Conservation (phyloP, 2,888 invertebrate genomes). For the Amiota mariae region DNA sequence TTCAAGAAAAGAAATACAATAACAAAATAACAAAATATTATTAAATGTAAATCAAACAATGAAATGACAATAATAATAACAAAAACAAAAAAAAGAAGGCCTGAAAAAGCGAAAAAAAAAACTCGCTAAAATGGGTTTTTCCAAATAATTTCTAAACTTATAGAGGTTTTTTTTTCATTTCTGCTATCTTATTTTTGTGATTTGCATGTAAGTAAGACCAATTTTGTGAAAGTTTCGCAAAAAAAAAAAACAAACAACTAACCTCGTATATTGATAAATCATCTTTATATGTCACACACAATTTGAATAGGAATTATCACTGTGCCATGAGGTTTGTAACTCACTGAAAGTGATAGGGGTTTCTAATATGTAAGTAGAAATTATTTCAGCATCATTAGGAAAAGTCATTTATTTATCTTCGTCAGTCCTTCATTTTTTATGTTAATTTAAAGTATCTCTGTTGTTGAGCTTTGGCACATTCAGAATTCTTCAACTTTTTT, state of each 20-base stretch:
- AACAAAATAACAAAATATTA: neutral
- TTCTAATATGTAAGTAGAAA: no score
- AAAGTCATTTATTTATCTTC: no score
- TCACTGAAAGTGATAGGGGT: no score
- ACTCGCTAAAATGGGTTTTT: constrained; percentile 51
- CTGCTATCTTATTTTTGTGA: neutral
- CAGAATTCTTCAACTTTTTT: no score
- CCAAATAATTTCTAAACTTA: constrained; percentile 49
- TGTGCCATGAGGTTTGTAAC: no score
- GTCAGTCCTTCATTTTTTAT: no score
- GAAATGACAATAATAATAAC: neutral
- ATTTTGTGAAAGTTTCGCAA: constrained; percentile 56
- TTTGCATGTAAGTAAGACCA: constrained; percentile 10
- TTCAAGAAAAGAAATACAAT: neutral
- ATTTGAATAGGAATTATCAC: no score
- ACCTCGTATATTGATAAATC: no score
- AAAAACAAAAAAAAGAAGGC: constrained; percentile 28
- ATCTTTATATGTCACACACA: no score
- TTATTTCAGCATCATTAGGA: no score
- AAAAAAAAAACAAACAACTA: constrained; percentile 29
- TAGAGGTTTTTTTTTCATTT: neutral
- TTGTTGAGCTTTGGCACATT: no score
- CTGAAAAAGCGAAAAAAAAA: constrained; percentile 26
- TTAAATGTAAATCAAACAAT: neutral
- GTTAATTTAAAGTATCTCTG: no score